Evolutionary conservation across 53 echinoderm and acorn worm species (phyloP), one percentile per base, ranked within the genome.

Genomic region (Echinarachnius parma): DNA sequence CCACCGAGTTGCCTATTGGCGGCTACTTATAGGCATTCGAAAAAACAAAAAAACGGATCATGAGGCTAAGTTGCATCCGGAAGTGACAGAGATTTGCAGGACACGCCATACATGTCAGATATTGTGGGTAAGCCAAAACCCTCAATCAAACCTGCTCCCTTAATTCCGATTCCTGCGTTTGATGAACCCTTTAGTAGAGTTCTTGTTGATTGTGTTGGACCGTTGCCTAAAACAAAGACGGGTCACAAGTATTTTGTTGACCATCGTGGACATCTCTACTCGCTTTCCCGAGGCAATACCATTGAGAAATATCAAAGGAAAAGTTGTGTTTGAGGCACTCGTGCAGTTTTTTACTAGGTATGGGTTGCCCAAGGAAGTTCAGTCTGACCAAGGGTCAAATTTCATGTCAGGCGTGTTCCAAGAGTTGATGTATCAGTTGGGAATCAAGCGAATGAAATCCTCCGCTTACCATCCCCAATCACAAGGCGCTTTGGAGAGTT

Each of bases 321-420:
- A 46, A 15, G 31, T 48, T 2, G 31, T 47, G 4, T 4, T 28
- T 5, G 2, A 66, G 15, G 28, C n/a, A n/a, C n/a, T n/a, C n/a
- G n/a, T n/a, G n/a, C n/a, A n/a, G n/a, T n/a, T n/a, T n/a, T n/a
- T n/a, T n/a, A n/a, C n/a, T n/a, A n/a, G n/a, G n/a, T n/a, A n/a
- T n/a, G n/a, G n/a, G n/a, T n/a, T n/a, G n/a, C n/a, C n/a, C n/a
- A n/a, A n/a, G n/a, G n/a, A n/a, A 37, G 46, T 78, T 1, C 74
- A 78, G 47, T 74, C 81, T 0, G 81, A 77, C 45, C 86, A 81
- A 20, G 85, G 79, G 4, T 78, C 85, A 1, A 85, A 85, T 28
- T 85, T 85, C 45, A 85, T 74, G 79, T 85, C 84, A 1, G 65
- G 60, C 18, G 28, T 86, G 5, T 75, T 86, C 64, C 80, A 75